A percentile compares a stretch with the other conserved stretches of the same genome.
Conservation (phyloP, 2,888 invertebrate genomes). For the Calephelis perditalis region DNA sequence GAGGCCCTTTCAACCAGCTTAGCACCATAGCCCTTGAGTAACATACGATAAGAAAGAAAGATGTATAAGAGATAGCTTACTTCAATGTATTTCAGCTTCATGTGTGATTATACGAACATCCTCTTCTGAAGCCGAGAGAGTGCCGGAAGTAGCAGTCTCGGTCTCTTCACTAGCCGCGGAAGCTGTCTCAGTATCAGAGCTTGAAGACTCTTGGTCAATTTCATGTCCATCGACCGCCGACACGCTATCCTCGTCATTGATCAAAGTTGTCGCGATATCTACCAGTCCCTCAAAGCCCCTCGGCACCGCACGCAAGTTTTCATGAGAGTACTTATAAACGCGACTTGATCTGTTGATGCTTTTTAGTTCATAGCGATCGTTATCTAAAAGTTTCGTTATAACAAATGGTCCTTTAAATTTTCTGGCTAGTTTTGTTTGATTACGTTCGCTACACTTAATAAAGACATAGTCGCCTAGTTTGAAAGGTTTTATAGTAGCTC, state of each 20-base stretch:
- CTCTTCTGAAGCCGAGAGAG: slow-evolving; percentile 1
- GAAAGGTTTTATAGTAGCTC: slow-evolving; percentile 17
- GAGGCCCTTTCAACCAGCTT: slow-evolving; percentile 7
- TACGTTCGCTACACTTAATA: slow-evolving; percentile 8
- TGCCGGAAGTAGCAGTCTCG: slow-evolving; percentile 19
- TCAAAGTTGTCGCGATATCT: slow-evolving; percentile 21
- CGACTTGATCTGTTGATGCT: slow-evolving; percentile 24
- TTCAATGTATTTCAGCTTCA: neutral
- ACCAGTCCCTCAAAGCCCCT: slow-evolving; percentile 26
- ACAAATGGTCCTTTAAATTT: slow-evolving; percentile 24
- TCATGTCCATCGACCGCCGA: slow-evolving; percentile 21
- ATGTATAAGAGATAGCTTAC: neutral
- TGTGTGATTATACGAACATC: neutral
- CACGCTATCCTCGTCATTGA: slow-evolving; percentile 22
- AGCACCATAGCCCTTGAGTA: neutral
- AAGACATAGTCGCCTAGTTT: neutral
- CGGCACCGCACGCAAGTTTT: slow-evolving; percentile 27
- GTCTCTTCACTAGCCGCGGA: slow-evolving; percentile 19
- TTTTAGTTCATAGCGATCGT: slow-evolving; percentile 26
- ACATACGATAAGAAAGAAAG: neutral
- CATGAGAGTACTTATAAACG: slow-evolving; percentile 27
- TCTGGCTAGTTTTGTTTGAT: slow-evolving; percentile 16
- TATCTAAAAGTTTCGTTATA: slow-evolving; percentile 23
- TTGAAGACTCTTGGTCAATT: neutral
- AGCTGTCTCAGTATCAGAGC: slow-evolving; percentile 11